A percentile compares a stretch with the other conserved stretches of the same genome.
These are phyloP conservation scores for Aleiodes alternator DNA, from an alignment of 2,888 invertebrate species.

Conservation along the genomic window DNA sequence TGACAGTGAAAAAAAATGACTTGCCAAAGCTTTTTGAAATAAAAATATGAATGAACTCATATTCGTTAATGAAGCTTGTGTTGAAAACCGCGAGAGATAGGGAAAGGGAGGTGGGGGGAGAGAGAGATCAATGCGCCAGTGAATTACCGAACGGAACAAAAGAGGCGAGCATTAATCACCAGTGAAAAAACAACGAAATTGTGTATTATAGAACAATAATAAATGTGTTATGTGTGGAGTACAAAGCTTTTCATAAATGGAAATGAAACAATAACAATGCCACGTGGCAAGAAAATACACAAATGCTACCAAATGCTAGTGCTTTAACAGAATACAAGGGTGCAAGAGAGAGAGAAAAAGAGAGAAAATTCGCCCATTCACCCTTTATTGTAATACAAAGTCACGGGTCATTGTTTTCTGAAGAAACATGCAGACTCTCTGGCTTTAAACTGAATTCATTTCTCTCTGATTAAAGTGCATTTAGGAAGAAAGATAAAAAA, in stretches of 20 bases:
- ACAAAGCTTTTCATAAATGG: slow-evolving; percentile 23
- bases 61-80: too few relatives aligned
- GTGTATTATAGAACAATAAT: not conserved
- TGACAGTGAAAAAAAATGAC: too few relatives aligned
- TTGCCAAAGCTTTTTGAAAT: too few relatives aligned
- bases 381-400: slow-evolving; percentile 41
- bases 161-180: too few relatives aligned
- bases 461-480: slow-evolving; percentile 14
- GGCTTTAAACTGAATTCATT: slow-evolving; percentile 1
- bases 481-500: not conserved
- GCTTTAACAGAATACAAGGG: slow-evolving; percentile 19
- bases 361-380: not conserved
- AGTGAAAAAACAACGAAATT: too few relatives aligned
- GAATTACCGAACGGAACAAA: too few relatives aligned
- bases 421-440: slow-evolving; percentile 27
- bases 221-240: not conserved
- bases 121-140: too few relatives aligned
- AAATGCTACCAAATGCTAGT: slow-evolving; percentile 8
- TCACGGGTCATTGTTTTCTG: slow-evolving; percentile 45
- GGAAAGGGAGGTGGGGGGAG: too few relatives aligned
- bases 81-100: too few relatives aligned
- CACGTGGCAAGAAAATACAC: slow-evolving; percentile 25
- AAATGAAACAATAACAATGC: slow-evolving; percentile 16
- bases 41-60: too few relatives aligned
- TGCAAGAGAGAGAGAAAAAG: slow-evolving; percentile 4